phyloP scores from a whole-genome alignment of 2,797 vertebrate genomes.

The Champsocephalus esox region DNA sequence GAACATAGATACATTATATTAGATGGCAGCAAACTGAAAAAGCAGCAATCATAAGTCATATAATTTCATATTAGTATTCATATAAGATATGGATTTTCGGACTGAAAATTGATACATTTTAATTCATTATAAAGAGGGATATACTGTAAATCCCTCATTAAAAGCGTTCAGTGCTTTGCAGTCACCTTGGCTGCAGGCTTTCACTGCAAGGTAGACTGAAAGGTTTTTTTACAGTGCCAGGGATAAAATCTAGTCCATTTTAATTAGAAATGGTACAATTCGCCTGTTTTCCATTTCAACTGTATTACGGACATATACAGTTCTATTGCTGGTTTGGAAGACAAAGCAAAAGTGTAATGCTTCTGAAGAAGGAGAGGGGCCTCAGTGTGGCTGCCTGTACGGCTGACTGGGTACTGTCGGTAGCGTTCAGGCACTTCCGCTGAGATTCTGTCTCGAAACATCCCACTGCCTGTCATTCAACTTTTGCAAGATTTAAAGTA shows the following conservation, averaged over 20 bases:
- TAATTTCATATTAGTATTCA: constrained; percentile 66
- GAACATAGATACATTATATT: constrained; percentile 64
- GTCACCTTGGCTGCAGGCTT: constrained; percentile 34
- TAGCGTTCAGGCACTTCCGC: constrained; percentile 11
- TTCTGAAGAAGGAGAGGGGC: constrained; percentile 23
- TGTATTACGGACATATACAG: constrained; percentile 42
- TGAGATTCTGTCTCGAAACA: constrained; percentile 20
- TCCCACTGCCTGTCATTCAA: constrained; percentile 39
- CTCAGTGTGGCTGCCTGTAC: constrained; percentile 12
- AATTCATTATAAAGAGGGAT: constrained; percentile 55
- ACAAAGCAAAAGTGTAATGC: constrained; percentile 33
- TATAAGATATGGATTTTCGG: constrained; percentile 47
- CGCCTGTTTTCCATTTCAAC: constrained; percentile 31
- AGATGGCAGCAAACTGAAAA: constrained; percentile 35
- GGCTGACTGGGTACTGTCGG: constrained; percentile 44
- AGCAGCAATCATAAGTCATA: constrained; percentile 51
- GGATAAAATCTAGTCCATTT: constrained; percentile 49
- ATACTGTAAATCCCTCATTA: constrained; percentile 43
- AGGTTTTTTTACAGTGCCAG: constrained; percentile 9
- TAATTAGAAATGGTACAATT: constrained; percentile 58
- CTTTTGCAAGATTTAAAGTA: constrained; percentile 39
- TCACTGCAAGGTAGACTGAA: constrained; percentile 41
- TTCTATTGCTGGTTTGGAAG: constrained; percentile 23
- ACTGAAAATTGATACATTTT: constrained; percentile 46
- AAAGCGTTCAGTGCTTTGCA: constrained; percentile 46